Percentiles rank a stretch among this genome's conserved stretches.
These are phyloP conservation scores for Polyodon spathula DNA, from an alignment of 2,113 vertebrate species.

Conservation along the genomic window DNA sequence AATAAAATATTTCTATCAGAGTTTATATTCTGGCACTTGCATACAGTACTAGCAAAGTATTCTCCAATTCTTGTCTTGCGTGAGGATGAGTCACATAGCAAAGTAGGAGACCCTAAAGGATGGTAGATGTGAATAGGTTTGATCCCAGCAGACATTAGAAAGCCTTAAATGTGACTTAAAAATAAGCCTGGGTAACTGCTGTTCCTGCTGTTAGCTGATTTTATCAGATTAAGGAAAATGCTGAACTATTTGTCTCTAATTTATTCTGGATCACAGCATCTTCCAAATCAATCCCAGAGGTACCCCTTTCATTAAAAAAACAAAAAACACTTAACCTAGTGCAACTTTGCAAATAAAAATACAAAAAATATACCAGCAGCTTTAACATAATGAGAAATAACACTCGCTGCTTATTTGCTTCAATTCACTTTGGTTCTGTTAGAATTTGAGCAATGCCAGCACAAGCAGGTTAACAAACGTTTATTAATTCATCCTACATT, in stretches of 20 bases:
- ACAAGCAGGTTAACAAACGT: too few species aligned
- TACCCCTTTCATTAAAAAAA: not conserved
- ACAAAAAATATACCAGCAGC: not conserved
- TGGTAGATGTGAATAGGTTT: not conserved
- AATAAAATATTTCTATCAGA: too few species aligned
- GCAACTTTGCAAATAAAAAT: not conserved
- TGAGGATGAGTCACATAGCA: not conserved
- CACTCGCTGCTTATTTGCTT: too few species aligned
- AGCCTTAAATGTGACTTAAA: slow-evolving; percentile 4
- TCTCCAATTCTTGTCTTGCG: not conserved
- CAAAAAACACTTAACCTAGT: not conserved
- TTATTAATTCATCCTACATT: too few species aligned
- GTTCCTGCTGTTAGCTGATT: slow-evolving; percentile 10
- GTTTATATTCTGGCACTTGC: too few species aligned
- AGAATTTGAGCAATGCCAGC: too few species aligned
- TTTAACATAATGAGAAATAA: too few species aligned
- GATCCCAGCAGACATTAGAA: slow-evolving; percentile 1
- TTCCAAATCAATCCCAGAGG: slow-evolving; percentile 6
- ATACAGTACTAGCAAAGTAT: too few species aligned
- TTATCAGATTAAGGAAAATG: slow-evolving; percentile 9
- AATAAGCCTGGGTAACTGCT: not conserved
- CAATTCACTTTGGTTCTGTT: too few species aligned
- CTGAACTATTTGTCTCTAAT: slow-evolving; percentile 12
- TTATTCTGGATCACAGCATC: slow-evolving; percentile 12
- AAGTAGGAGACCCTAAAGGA: not conserved